Evolutionary conservation across 2,797 vertebrate genomes (phyloP), one percentile per base, ranked within the genome.

Genomic region (Pangasius mekongensis): DNA sequence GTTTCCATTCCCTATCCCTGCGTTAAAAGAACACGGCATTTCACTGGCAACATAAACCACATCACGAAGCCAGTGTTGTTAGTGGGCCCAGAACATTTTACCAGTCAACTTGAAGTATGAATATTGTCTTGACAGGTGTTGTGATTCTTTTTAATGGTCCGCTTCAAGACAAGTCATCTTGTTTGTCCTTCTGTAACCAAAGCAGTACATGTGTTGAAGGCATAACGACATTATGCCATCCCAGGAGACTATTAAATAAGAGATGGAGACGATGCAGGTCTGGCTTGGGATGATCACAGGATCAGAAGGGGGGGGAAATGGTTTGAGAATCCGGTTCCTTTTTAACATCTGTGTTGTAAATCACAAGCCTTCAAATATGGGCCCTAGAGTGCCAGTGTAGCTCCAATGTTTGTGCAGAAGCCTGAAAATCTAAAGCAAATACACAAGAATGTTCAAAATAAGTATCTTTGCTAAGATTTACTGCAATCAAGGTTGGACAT

Each of bases 1-100:
- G 90, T 93, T 94, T 92, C 92, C 88, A 89, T 91, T 92, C 91
- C 84, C 49, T 64, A 73, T 89, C 62, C 82, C 82, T 64, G 58
- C 3, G 20, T 54, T 73, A 76, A 84, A 88, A 74, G 62, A 83
- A 87, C 74, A 73, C 22, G 36, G 54, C 56, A 60, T 64, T 64
- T 71, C 83, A 60, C 86, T 69, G 76, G 89, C 60, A 86, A 76
- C 36, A 69, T 78, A 43, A 90, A 88, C 82, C 60, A 66, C 86
- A 88, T 39, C 56, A 39, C 47, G 64, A 33, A 69, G 27, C 58
- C 73, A 30, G 16, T 0, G 7, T n/a, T 77, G 58, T 67, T 47
- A 7, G 56, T 30, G 36, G 33, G 85, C 54, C 36, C 67, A 2
- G 56, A 74, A 74, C 64, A 52, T 87, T 83, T 80, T 49, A 47